Conservation (phyloP, 2,888 invertebrate genomes). For the Aquatica leii region DNA sequence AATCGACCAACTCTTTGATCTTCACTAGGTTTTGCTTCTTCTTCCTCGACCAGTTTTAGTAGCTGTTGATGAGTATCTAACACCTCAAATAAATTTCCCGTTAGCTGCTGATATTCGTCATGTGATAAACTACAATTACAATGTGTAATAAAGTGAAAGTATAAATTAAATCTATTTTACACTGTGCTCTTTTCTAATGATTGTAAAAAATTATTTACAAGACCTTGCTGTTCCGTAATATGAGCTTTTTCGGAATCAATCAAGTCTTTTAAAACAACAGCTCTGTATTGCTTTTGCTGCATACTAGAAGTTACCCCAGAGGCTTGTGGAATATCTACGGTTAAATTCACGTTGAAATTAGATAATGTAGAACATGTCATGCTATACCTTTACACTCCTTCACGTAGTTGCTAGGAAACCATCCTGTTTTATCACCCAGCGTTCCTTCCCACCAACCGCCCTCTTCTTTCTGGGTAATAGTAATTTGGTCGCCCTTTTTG, state of each 20-base stretch:
- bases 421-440: constrained; percentile 91
- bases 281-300: constrained; percentile 78
- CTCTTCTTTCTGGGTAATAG: constrained; percentile 93
- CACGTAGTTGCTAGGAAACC: constrained; percentile 99
- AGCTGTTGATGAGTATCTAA: constrained; percentile 86
- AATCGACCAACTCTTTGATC: constrained; percentile 91
- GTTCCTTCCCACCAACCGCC: constrained; percentile 99
- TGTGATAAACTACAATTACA: constrained; percentile 71
- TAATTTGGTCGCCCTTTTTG: constrained; percentile 95
- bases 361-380: too few species aligned
- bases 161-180: constrained; percentile 66
- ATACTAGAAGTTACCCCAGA: constrained; percentile 70
- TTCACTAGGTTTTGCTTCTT: constrained; percentile 72
- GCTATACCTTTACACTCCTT: constrained; percentile 83
- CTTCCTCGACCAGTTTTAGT: constrained; percentile 79
- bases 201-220: constrained; percentile 84
- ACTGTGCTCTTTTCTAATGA: constrained; percentile 88
- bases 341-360: too few species aligned
- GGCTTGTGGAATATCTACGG: constrained; percentile 54
- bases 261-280: constrained; percentile 87
- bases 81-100: constrained; percentile 89
- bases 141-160: neutral
- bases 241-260: constrained; percentile 93
- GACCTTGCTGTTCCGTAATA: constrained; percentile 86
- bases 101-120: constrained; percentile 87